Conservation (phyloP, 2,113 vertebrate genomes). For the Gopherus evgoodei region DNA sequence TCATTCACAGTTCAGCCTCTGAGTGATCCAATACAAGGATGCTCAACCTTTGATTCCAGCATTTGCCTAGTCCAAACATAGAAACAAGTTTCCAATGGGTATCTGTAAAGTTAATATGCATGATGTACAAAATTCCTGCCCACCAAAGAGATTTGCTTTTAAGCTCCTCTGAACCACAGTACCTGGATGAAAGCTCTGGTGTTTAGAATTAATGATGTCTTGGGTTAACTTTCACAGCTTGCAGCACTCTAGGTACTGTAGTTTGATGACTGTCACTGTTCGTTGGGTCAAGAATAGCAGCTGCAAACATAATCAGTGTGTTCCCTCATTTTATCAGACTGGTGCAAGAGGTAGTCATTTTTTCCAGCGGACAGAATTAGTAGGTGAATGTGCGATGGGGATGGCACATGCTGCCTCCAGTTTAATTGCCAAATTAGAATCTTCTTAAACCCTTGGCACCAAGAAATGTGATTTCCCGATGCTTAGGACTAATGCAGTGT, state of each 20-base stretch:
- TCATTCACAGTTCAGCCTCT: not conserved
- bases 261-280: conserved; percentile 72
- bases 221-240: conserved; percentile 66
- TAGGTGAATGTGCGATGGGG: conserved; percentile 66
- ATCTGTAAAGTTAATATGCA: conserved; percentile 13
- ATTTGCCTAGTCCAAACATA: conserved; percentile 27
- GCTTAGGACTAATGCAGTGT: conserved; percentile 64
- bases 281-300: conserved; percentile 74
- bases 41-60: not conserved
- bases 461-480: conserved; percentile 72
- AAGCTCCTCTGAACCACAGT: conserved; percentile 64
- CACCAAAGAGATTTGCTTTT: conserved; percentile 69
- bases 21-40: not conserved
- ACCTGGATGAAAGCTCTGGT: conserved; percentile 58
- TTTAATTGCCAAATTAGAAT: conserved; percentile 75
- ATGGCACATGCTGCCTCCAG: conserved; percentile 58
- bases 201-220: conserved; percentile 74
- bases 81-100: conserved; percentile 22
- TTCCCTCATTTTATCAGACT: conserved; percentile 70
- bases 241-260: conserved; percentile 42
- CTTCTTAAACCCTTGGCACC: conserved; percentile 71
- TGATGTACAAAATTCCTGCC: conserved; percentile 42
- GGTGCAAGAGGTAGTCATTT: conserved; percentile 63
- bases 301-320: conserved; percentile 63
- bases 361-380: conserved; percentile 72